Conservation (phyloP, 2,888 invertebrate genomes). For the Dyspetes luteomarginatus region DNA sequence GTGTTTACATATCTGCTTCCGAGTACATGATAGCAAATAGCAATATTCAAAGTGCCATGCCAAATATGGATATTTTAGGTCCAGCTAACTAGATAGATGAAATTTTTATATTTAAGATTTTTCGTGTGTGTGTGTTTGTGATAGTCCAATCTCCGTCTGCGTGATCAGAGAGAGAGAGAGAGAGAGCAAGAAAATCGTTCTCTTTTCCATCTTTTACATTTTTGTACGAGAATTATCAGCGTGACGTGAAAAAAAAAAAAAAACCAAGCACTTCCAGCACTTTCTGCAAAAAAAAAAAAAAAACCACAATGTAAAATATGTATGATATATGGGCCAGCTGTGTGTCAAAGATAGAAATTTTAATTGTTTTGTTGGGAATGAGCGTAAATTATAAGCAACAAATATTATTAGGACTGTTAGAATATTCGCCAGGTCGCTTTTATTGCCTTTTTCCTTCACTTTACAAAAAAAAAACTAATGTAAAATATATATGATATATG, state of each 20-base stretch:
- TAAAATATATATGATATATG: no score
- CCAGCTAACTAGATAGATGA: slow-evolving; percentile 61
- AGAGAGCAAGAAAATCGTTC: slow-evolving; percentile 2
- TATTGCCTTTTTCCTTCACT: no score
- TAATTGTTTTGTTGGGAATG: no score
- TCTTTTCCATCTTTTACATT: slow-evolving; percentile 54
- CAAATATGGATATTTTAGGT: slow-evolving; percentile 76
- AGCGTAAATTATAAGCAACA: no score
- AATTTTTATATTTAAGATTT: slow-evolving; percentile 7
- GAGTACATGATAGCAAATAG: slow-evolving; percentile 88
- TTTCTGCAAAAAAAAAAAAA: neutral
- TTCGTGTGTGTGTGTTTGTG: slow-evolving; percentile 26
- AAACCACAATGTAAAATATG: slow-evolving; percentile 51
- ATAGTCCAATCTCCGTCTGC: slow-evolving; percentile 30
- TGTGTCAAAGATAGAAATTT: no score
- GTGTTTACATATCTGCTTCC: slow-evolving; percentile 92
- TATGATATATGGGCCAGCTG: no score
- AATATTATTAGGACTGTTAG: no score
- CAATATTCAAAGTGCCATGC: slow-evolving; percentile 75
- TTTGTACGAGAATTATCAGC: slow-evolving; percentile 55
- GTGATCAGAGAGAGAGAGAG: neutral
- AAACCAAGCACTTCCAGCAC: neutral
- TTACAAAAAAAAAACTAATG: no score
- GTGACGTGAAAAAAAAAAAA: neutral
- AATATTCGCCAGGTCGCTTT: no score